Evolutionary conservation across 2,888 invertebrate species (phyloP), one percentile per base, ranked within the genome.

Genomic region (Drosophila fungiperda): DNA sequence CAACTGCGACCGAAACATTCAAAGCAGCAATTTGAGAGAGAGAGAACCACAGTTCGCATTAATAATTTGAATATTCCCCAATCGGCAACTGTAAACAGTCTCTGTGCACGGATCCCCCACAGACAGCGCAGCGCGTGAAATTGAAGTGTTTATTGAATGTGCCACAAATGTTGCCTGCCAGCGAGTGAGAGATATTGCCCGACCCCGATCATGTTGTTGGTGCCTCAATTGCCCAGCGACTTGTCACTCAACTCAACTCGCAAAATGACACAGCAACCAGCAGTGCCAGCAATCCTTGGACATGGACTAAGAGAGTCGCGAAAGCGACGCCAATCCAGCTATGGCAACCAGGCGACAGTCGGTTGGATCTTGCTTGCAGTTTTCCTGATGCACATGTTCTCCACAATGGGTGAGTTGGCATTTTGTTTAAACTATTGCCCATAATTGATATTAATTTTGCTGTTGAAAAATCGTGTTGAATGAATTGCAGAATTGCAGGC

Each of bases 101-200:
- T 55, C 58, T 52, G 35, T 69, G 26, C 55, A 17, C 29, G 40
- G 50, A 29, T 29, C 61, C 23, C 32, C 20, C 55, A 32, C 38
- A 45, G 53, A 61, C 67, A 63, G 54, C 49, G 68, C 58, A 58
- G 68, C 72, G 79, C 70, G 87, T 78, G 73, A 77, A 77, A 68
- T 76, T 87, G 85, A 89, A 86, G 89, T 86, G 85, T 89, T 86
- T 85, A 85, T 87, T 87, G 76, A 87, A 89, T 79, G 74, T 49
- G 82, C 73, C 69, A 68, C 84, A 78, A 88, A 86, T 83, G 89
- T 69, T 71, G 77, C 77, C 52, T 48, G 63, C 62, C 57, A 67
- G 61, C 53, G 26, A 58, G 57, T 80, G 48, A 81, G 54, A 69
- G 67, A 68, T 53, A 70, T 72, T 68, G 57, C 62, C 53, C 76